phyloP scores from a whole-genome alignment of 2,888 invertebrate species.

The Diplazon laetatorius region DNA sequence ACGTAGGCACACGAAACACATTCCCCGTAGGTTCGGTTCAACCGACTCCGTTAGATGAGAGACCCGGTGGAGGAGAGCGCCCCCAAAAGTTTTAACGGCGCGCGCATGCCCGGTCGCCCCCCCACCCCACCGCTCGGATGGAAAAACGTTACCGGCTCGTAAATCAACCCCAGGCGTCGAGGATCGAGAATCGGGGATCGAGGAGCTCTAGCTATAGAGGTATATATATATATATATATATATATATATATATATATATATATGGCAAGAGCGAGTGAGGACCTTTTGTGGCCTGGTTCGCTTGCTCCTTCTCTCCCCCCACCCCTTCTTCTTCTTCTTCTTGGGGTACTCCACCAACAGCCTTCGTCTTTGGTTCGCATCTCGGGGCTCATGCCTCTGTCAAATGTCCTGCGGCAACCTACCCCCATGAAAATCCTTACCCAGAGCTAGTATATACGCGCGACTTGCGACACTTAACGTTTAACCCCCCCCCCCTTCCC shows the following conservation, averaged over 20 bases:
- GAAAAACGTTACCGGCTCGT: constrained; percentile 66
- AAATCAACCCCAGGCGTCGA: constrained; percentile 77
- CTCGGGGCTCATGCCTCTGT: constrained; percentile 39
- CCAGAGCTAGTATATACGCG: constrained; percentile 19
- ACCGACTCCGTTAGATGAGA: constrained; percentile 57
- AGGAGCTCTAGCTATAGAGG: constrained; percentile 38
- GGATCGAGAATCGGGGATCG: constrained; percentile 67
- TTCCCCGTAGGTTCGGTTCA: constrained; percentile 58
- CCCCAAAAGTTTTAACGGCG: constrained; percentile 52
- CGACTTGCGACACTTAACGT: constrained; percentile 1
- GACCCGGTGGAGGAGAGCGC: constrained; percentile 24
- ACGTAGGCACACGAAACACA: constrained; percentile 61
- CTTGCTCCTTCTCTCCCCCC: constrained; percentile 17
- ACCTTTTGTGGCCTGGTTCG: constrained; percentile 62
- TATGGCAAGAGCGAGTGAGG: constrained; percentile 45
- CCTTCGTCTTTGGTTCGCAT: constrained; percentile 23
- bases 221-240: constrained; percentile 6
- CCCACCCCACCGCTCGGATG: constrained; percentile 62
- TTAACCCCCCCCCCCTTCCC: too few relatives aligned
- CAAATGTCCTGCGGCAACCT: constrained; percentile 57
- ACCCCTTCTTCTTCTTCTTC: constrained; percentile 2
- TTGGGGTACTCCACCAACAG: neutral
- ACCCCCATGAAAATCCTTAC: constrained; percentile 40
- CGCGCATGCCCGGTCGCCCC: constrained; percentile 77
- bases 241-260: constrained; percentile 13